Conservation (phyloP, 1,140 invertebrate genomes). For the Eueides isabella region DNA sequence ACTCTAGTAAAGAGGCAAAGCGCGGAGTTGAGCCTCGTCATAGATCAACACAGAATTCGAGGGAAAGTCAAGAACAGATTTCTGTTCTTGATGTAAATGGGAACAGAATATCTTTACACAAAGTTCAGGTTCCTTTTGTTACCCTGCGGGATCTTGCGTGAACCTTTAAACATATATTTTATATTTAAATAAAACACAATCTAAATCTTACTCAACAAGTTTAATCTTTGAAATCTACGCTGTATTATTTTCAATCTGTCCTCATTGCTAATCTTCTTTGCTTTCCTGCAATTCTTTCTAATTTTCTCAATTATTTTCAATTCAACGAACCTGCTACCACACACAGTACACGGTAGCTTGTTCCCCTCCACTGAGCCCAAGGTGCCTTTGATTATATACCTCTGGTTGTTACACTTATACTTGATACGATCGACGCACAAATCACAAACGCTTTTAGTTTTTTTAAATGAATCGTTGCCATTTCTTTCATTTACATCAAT, state of each 20-base stretch:
- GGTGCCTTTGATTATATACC: constrained; percentile 27
- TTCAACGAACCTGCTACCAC: constrained; percentile 40
- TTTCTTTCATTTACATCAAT: neutral
- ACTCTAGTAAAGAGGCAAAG: too few relatives aligned
- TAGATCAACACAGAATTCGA: too few relatives aligned
- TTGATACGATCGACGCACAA: constrained; percentile 39
- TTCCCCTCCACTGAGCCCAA: constrained; percentile 21
- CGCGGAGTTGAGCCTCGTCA: too few relatives aligned
- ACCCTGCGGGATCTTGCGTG: too few relatives aligned
- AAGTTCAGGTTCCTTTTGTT: too few relatives aligned
- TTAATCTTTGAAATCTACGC: constrained; percentile 47
- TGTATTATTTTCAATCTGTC: constrained; percentile 50
- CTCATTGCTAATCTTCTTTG: constrained; percentile 35
- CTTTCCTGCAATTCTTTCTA: constrained; percentile 10
- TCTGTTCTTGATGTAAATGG: too few relatives aligned
- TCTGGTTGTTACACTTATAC: constrained; percentile 19
- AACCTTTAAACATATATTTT: too few relatives aligned
- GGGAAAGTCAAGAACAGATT: too few relatives aligned
- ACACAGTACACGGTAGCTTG: constrained; percentile 26
- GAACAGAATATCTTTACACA: too few relatives aligned
- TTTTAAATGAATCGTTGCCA: neutral
- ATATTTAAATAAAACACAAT: neutral
- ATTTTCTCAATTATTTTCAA: constrained; percentile 32
- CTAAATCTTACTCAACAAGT: constrained; percentile 45
- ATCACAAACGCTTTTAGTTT: constrained; percentile 37